Conservation (phyloP, 2,797 vertebrate genomes). For the Tamandua tetradactyla region DNA sequence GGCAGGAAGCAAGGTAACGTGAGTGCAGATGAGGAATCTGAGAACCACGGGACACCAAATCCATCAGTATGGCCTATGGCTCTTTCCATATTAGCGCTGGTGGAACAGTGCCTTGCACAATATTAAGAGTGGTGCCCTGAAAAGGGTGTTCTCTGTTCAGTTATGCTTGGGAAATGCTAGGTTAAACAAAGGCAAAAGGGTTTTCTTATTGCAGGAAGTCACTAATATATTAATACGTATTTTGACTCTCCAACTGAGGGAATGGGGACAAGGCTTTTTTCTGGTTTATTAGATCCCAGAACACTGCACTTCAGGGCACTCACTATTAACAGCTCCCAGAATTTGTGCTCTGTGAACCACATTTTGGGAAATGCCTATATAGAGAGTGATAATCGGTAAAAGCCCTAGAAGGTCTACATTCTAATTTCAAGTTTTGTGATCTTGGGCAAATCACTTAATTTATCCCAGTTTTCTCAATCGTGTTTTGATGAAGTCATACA, state of each 20-base stretch:
- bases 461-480: conserved; percentile 54
- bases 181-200: neutral
- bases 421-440: conserved; percentile 61
- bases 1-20: neutral
- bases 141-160: neutral
- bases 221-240: neutral
- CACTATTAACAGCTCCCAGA: conserved; percentile 31
- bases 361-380: conserved; percentile 41
- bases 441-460: conserved; percentile 50
- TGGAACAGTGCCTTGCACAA: neutral
- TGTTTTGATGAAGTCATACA: conserved; percentile 59
- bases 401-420: neutral
- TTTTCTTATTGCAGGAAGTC: neutral
- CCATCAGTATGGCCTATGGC: neutral
- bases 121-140: neutral
- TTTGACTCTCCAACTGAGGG: neutral
- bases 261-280: neutral
- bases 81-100: too few species aligned
- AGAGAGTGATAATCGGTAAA: neutral
- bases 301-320: neutral
- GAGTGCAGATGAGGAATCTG: neutral
- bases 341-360: neutral
- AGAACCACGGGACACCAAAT: neutral
- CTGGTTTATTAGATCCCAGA: neutral
- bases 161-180: neutral